These are phyloP conservation scores for Lagocephalus sceleratus DNA, from an alignment of 2,797 vertebrate species.

Conservation along the genomic window DNA sequence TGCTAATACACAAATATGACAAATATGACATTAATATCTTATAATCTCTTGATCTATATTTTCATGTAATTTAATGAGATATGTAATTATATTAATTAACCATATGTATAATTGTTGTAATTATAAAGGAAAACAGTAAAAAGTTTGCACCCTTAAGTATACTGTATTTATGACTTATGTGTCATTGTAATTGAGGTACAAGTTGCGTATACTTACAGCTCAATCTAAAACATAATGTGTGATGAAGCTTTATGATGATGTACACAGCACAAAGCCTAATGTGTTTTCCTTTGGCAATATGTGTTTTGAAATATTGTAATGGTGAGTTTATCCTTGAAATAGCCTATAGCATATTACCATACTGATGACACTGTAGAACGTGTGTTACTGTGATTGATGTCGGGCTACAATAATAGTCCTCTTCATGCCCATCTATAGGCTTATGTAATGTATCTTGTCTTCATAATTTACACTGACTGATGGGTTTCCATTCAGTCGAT, in stretches of 20 bases:
- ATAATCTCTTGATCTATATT: no score
- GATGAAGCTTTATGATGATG: slow-evolving; percentile 46
- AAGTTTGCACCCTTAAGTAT: neutral
- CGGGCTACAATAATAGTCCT: slow-evolving; percentile 59
- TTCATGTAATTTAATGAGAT: neutral
- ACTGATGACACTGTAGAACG: slow-evolving; percentile 62
- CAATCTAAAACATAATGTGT: slow-evolving; percentile 45
- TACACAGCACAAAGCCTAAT: slow-evolving; percentile 49
- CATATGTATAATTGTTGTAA: no score
- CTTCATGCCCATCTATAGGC: slow-evolving; percentile 66
- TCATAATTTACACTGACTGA: slow-evolving; percentile 71
- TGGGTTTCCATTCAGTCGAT: slow-evolving; percentile 61
- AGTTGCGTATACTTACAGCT: slow-evolving; percentile 35
- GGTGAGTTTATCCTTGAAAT: slow-evolving; percentile 71
- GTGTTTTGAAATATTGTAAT: slow-evolving; percentile 70
- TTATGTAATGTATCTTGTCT: slow-evolving; percentile 72
- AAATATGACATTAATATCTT: no score
- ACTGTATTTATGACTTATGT: slow-evolving; percentile 23
- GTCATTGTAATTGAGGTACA: slow-evolving; percentile 31
- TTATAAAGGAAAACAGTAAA: no score
- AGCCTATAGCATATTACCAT: slow-evolving; percentile 67
- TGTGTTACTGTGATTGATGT: slow-evolving; percentile 60
- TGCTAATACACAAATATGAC: no score
- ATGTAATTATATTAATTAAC: no score
- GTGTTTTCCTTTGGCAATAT: slow-evolving; percentile 59